phyloP scores from a whole-genome alignment of 2,113 vertebrate species.

The Oplegnathus fasciatus region DNA sequence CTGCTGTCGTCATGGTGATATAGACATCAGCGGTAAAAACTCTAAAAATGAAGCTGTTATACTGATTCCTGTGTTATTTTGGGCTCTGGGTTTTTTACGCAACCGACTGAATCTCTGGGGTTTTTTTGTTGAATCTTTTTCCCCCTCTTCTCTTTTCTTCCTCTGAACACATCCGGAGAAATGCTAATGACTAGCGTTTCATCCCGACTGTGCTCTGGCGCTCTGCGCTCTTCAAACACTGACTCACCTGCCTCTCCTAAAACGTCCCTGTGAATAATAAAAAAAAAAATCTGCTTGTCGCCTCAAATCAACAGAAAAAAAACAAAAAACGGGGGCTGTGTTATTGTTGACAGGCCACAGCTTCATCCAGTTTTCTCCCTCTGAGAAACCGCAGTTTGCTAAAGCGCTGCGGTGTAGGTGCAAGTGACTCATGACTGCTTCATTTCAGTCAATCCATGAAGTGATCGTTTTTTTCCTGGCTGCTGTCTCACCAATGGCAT shows the following conservation, averaged over 20 bases:
- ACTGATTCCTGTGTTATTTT: slow-evolving; percentile 64
- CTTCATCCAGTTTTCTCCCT: slow-evolving; percentile 35
- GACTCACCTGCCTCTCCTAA: slow-evolving; percentile 68
- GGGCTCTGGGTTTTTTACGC: slow-evolving; percentile 42
- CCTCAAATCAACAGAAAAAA: slow-evolving; percentile 35
- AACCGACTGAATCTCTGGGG: slow-evolving; percentile 59
- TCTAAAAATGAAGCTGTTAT: slow-evolving; percentile 59
- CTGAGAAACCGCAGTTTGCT: slow-evolving; percentile 12
- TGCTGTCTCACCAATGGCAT: slow-evolving; percentile 35
- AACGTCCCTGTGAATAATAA: slow-evolving; percentile 66
- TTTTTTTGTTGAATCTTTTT: slow-evolving; percentile 46
- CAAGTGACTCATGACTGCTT: slow-evolving; percentile 62
- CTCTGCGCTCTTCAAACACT: slow-evolving; percentile 53
- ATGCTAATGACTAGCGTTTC: slow-evolving; percentile 77
- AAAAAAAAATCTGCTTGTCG: slow-evolving; percentile 27
- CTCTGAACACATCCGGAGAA: slow-evolving; percentile 75
- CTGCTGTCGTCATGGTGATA: slow-evolving; percentile 71
- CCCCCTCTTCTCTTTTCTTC: slow-evolving; percentile 30
- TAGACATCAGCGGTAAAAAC: slow-evolving; percentile 61
- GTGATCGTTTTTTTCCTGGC: slow-evolving; percentile 63
- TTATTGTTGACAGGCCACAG: slow-evolving; percentile 37
- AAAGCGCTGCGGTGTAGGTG: slow-evolving; percentile 20
- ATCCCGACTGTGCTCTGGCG: slow-evolving; percentile 55
- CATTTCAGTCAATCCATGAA: slow-evolving; percentile 43
- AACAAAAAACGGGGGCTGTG: background rate